Evolutionary conservation across 2,797 vertebrate genomes (phyloP), one percentile per base, ranked within the genome.

Genomic region (Clamator glandarius): DNA sequence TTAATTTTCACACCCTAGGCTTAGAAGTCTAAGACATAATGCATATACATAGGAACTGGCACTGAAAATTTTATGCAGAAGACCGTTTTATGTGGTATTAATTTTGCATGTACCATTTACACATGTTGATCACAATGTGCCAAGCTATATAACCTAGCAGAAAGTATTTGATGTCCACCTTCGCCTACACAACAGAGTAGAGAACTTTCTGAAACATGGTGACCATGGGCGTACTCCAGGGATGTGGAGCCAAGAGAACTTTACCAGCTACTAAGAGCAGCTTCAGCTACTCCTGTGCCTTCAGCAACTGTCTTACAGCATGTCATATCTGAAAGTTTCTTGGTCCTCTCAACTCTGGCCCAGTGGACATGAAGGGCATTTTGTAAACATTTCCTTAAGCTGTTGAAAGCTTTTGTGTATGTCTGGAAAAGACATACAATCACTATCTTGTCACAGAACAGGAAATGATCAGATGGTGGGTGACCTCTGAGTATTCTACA

Each of bases 171-270:
- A 1, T 15, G 24, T 41, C 42, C 25, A 46, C n/a, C n/a, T 79
- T 75, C 21, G 76, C 33, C 18, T 52, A 54, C 0, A 0, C 63
- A 87, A 39, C 36, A 67, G 13, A 46, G 19, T 0, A 48, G 23
- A 68, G 24, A 86, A 42, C 35, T 64, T 88, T 17, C 1, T 48
- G 36, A 82, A 68, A 51, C 6, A 16, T 0, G 0, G 15, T 6
- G 54, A 72, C 36, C 10, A 2, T 8, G 2, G 4, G 2, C 23
- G 52, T 16, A 55, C 6, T 66, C 17, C 55, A 59, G 31, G 29
- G 39, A 73, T 31, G 4, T 9, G 26, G 24, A 73, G 24, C 42
- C 2, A 4, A 89, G n/a, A 66, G 28, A 83, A 77, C 5, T 25
- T 15, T 44, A 51, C 5, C 57, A n/a, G 33, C n/a, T 39, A 48